Conservation (phyloP, 2,113 vertebrate species). For the Takifugu flavidus region DNA sequence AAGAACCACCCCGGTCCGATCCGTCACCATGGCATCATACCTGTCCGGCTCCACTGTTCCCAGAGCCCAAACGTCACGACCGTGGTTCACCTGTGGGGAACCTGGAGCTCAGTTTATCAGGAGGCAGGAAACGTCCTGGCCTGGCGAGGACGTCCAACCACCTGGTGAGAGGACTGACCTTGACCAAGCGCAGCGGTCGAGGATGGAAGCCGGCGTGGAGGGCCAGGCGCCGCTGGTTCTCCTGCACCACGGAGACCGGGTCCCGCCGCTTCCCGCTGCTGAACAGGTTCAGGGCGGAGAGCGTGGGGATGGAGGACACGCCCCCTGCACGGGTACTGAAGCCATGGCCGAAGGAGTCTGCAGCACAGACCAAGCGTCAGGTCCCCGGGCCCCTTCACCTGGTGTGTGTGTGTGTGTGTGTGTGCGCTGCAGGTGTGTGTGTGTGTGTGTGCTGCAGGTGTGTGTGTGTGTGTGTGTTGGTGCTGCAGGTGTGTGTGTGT, state of each 20-base stretch:
- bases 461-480: too few species aligned
- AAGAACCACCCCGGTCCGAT: constrained; percentile 78
- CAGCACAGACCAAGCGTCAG: not conserved
- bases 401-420: too few species aligned
- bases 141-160: too few species aligned
- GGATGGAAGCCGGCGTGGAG: constrained; percentile 81
- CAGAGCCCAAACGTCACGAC: constrained; percentile 80
- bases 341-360: constrained; percentile 85
- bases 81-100: constrained; percentile 79
- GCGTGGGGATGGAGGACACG: constrained; percentile 82
- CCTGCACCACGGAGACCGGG: constrained; percentile 78
- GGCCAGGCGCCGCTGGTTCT: constrained; percentile 85
- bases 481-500: too few species aligned
- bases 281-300: constrained; percentile 91
- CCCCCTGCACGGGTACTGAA: constrained; percentile 89
- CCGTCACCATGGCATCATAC: constrained; percentile 88
- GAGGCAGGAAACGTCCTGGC: not conserved
- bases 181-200: constrained; percentile 75
- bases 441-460: too few species aligned
- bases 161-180: constrained; percentile 69
- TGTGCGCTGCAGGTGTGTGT: too few species aligned
- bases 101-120: not conserved
- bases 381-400: not conserved
- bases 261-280: constrained; percentile 84
- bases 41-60: constrained; percentile 78